A percentile compares a stretch with the other conserved stretches of the same genome.
Evolutionary conservation across 2,888 invertebrate species (phyloP).

Genomic region (Fabriciana adippe): DNA sequence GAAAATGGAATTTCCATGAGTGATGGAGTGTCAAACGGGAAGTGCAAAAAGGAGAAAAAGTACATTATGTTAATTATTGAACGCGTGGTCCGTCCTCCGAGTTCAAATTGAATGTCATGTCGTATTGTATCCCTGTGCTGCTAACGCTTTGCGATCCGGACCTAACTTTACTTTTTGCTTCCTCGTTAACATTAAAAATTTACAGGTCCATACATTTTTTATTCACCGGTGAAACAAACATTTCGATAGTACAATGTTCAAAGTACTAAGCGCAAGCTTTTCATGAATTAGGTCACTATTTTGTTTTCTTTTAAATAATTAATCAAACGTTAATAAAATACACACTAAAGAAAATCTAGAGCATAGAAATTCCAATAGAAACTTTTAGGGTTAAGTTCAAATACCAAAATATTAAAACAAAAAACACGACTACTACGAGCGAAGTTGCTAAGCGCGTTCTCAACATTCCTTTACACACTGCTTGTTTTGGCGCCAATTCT

Average conservation of each 20-base stretch:
- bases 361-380: background rate
- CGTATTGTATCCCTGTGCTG: conserved; percentile 41
- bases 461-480: conserved; percentile 15
- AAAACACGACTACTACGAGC: conserved; percentile 8
- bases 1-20: conserved; percentile 83
- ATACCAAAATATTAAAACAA: conserved; percentile 11
- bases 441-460: conserved; percentile 15
- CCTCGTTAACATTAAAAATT: conserved; percentile 25
- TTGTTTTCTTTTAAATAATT: too few relatives aligned
- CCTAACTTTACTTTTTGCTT: conserved; percentile 22
- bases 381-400: background rate
- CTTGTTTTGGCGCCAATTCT: conserved; percentile 25
- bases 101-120: conserved; percentile 81
- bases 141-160: conserved; percentile 11
- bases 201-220: background rate
- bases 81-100: conserved; percentile 70
- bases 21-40: conserved; percentile 83
- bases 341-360: background rate
- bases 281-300: too few relatives aligned
- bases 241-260: too few relatives aligned
- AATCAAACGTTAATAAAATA: background rate
- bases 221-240: background rate
- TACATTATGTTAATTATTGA: conserved; percentile 82
- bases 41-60: conserved; percentile 81
- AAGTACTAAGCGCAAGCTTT: too few relatives aligned